phyloP scores from a whole-genome alignment of 2,113 vertebrate species.

The Neolamprologus sp. region DNA sequence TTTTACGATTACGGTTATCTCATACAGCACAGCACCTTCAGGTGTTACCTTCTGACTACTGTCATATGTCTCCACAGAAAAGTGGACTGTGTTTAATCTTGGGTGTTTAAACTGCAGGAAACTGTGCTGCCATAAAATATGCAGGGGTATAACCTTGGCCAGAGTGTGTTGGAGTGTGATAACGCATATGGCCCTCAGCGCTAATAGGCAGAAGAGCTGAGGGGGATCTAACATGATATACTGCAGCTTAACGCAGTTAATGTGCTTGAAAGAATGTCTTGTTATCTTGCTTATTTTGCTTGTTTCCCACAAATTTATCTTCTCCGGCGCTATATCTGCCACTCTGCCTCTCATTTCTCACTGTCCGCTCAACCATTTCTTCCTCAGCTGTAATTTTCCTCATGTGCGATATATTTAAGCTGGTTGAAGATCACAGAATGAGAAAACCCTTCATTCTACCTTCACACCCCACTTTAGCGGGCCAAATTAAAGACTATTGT shows the following conservation, averaged over 20 bases:
- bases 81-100: slow-evolving; percentile 18
- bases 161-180: slow-evolving; percentile 35
- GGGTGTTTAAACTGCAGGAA: slow-evolving; percentile 13
- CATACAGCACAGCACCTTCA: neutral
- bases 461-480: neutral
- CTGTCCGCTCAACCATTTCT: slow-evolving; percentile 10
- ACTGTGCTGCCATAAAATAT: slow-evolving; percentile 4
- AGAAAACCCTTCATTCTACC: neutral
- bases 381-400: neutral
- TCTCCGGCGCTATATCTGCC: neutral
- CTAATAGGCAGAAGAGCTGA: slow-evolving; percentile 13
- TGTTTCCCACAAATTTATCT: slow-evolving; percentile 9
- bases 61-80: slow-evolving; percentile 5
- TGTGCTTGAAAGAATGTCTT: slow-evolving; percentile 28
- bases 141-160: slow-evolving; percentile 24
- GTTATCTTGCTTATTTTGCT: slow-evolving; percentile 25
- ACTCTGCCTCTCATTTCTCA: slow-evolving; percentile 2
- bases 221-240: slow-evolving; percentile 31
- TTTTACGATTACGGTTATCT: slow-evolving; percentile 17
- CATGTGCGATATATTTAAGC: neutral
- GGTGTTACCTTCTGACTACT: slow-evolving; percentile 5
- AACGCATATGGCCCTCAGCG: slow-evolving; percentile 9
- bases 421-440: neutral
- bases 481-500: neutral
- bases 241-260: slow-evolving; percentile 26